Conservation (phyloP, 2,113 vertebrate genomes). For the Natator depressus region DNA sequence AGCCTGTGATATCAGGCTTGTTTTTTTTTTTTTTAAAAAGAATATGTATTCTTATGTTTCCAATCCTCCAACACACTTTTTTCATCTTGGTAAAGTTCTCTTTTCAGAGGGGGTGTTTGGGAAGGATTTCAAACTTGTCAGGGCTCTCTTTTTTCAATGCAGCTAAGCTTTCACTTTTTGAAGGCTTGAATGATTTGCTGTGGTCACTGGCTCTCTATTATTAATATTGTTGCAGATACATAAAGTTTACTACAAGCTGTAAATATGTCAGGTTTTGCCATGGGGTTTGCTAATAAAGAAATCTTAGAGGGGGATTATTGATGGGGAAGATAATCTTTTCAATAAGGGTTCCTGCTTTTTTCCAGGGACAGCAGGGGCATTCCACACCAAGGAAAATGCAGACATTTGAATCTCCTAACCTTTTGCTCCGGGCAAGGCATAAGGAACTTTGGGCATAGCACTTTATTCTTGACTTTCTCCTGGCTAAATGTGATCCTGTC, state of each 20-base stretch:
- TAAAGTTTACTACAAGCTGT: conserved; percentile 81
- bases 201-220: conserved; percentile 71
- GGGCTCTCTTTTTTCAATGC: conserved; percentile 72
- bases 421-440: background rate
- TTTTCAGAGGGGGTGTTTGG: conserved; percentile 59
- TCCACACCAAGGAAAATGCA: background rate
- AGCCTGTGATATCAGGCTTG: conserved; percentile 78
- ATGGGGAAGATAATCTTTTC: conserved; percentile 86
- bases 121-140: conserved; percentile 71
- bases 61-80: conserved; percentile 77
- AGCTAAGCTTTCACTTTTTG: conserved; percentile 79
- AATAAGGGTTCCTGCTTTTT: conserved; percentile 74
- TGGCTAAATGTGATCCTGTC: rapidly evolving
- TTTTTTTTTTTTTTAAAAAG: conserved; percentile 31
- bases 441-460: background rate
- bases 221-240: conserved; percentile 80
- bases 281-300: conserved; percentile 81
- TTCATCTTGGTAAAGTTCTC: conserved; percentile 71
- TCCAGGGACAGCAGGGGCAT: conserved; percentile 21
- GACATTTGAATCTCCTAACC: background rate
- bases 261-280: conserved; percentile 84
- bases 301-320: conserved; percentile 78
- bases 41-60: conserved; percentile 81
- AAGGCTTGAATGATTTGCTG: conserved; percentile 78
- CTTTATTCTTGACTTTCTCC: background rate